Percentiles rank a stretch among this genome's conserved stretches.
phyloP scores from a whole-genome alignment of 2,888 invertebrate genomes.

The Macrosoma leucophasiata region DNA sequence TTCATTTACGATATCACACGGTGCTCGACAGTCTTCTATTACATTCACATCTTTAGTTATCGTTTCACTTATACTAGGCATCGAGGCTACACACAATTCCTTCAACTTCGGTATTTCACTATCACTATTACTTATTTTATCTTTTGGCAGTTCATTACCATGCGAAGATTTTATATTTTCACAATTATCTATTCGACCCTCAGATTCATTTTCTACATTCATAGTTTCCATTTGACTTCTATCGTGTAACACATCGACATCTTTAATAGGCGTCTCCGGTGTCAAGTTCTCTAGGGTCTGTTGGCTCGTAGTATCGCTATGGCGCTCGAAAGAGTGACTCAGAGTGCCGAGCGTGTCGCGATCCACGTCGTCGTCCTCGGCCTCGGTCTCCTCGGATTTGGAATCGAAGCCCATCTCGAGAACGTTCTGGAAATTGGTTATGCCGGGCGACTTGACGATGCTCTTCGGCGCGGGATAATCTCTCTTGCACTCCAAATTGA shows the following conservation, averaged over 20 bases:
- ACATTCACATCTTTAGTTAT: constrained; percentile 50
- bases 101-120: constrained; percentile 58
- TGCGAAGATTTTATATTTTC: constrained; percentile 26
- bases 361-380: constrained; percentile 52
- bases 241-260: constrained; percentile 40
- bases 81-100: constrained; percentile 59
- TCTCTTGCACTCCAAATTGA: constrained; percentile 65
- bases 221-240: constrained; percentile 30
- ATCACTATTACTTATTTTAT: constrained; percentile 46
- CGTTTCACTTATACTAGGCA: constrained; percentile 59
- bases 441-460: constrained; percentile 67
- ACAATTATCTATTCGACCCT: constrained; percentile 33
- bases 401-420: constrained; percentile 47
- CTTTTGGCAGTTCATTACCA: constrained; percentile 57
- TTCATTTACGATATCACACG: constrained; percentile 59
- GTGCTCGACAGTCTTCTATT: constrained; percentile 63
- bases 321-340: constrained; percentile 65
- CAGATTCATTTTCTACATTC: constrained; percentile 24
- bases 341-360: constrained; percentile 61
- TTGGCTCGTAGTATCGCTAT: constrained; percentile 60
- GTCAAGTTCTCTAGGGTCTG: constrained; percentile 63
- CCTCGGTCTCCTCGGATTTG: constrained; percentile 34
- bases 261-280: constrained; percentile 60
- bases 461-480: constrained; percentile 58
- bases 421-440: constrained; percentile 62